Conservation (phyloP, 2,888 invertebrate genomes). For the Hymenopus coronatus region DNA sequence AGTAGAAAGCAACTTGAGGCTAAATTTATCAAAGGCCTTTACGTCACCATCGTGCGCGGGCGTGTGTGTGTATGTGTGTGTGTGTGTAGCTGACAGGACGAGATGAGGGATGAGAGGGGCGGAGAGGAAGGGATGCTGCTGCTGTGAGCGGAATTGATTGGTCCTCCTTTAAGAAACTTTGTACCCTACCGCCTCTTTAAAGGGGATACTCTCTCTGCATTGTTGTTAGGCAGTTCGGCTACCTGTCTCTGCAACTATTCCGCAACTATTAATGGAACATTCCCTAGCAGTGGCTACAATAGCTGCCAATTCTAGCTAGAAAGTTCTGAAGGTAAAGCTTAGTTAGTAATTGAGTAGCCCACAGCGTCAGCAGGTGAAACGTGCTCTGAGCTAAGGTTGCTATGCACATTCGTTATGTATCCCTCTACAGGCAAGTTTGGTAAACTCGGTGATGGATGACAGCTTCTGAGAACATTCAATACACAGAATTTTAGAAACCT, state of each 20-base stretch:
- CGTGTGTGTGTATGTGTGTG: not conserved
- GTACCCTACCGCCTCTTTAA: not conserved
- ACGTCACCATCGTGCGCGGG: not conserved
- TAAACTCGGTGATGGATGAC: too few relatives aligned
- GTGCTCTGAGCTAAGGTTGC: not conserved
- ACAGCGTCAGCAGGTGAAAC: not conserved
- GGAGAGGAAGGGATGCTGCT: not conserved
- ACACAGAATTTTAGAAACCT: too few relatives aligned
- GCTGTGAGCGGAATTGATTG: slow-evolving; percentile 6
- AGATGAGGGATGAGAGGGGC: slow-evolving; percentile 7
- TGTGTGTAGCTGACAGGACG: slow-evolving; percentile 5
- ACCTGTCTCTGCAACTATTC: not conserved
- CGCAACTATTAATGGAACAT: too few relatives aligned
- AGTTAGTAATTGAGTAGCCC: not conserved
- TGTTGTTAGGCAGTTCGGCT: not conserved
- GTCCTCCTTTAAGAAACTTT: slow-evolving; percentile 1
- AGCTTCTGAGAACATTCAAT: too few relatives aligned
- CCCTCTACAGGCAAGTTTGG: too few relatives aligned
- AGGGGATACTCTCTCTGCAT: not conserved
- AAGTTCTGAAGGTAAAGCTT: not conserved
- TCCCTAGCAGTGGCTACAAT: too few relatives aligned
- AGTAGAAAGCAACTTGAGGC: not conserved
- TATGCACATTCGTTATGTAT: too few relatives aligned
- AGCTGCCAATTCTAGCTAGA: not conserved
- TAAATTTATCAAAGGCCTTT: not conserved